Conservation (phyloP, 2,797 vertebrate species). For the Lerista edwardsae region DNA sequence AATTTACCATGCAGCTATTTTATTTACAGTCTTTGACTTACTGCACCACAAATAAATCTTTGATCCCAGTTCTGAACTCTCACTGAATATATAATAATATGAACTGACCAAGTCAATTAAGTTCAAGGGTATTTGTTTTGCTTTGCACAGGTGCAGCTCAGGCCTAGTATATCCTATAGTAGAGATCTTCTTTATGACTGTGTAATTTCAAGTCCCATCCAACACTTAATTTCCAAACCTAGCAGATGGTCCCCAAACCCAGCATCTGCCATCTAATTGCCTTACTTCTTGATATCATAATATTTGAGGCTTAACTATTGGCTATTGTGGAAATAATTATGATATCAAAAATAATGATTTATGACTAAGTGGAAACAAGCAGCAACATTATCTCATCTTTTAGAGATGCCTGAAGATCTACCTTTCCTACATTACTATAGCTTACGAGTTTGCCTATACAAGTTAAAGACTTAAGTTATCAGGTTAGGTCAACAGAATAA, state of each 20-base stretch:
- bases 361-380: not conserved
- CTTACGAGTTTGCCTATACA: not conserved
- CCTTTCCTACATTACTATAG: not conserved
- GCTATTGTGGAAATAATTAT: slow-evolving; percentile 43
- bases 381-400: not conserved
- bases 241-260: slow-evolving; percentile 34
- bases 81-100: not conserved
- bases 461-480: not conserved
- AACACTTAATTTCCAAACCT: not conserved
- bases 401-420: not conserved
- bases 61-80: not conserved
- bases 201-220: slow-evolving; percentile 11
- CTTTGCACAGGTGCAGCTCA: not conserved
- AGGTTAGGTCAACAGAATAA: not conserved
- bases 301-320: slow-evolving; percentile 39
- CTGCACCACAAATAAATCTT: not conserved
- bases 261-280: slow-evolving; percentile 33
- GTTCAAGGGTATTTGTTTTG: not conserved
- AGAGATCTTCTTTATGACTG: slow-evolving; percentile 1
- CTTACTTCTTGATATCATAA: slow-evolving; percentile 40
- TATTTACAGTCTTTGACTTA: no score
- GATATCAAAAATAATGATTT: slow-evolving; percentile 39
- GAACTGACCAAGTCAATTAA: not conserved
- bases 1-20: not conserved
- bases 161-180: not conserved